Base-by-base conservation (phyloP, 2,888 invertebrate species). In the Physocephala rufipes region DNA sequence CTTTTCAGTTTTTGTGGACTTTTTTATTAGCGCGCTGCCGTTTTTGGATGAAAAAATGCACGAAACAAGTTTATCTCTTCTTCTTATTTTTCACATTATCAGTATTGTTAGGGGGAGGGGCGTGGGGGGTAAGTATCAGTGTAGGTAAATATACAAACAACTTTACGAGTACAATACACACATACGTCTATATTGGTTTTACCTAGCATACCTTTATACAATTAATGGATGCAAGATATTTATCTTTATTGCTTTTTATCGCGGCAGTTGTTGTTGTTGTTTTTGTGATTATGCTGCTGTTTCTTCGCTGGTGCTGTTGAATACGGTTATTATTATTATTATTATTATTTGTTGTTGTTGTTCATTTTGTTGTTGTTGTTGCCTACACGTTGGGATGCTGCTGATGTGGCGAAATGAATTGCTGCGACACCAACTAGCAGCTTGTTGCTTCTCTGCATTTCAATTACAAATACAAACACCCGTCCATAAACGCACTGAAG, bases 351-450 rank as follows among this genome's bases (percentile, higher is more conserved):
- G 51, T 66, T 66, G 30, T 28, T 66, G 66, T 28, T 66, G 66
- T 51, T 66, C 26, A 30, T 16, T 13, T 21, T 64, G 64, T 16
- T 65, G 65, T 24, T 51, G 51, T 19, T 47, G 63, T 47, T 36
- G 4, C 36, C 5, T 36, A 9, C 9, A 4, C 36, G 9, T 36
- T 9, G 36, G 9, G 36, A 36, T 53, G 53, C n/a, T 53, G 59
- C 49, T 61, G 47, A 53, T 58, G 59, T 67, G 67, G 67, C 67
- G 67, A 67, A 67, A 67, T 67, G 67, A n/a, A 58, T 67, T 55
- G 45, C 55, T 36, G 30, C 30, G 59, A 62, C 62, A 21, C 21
- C 36, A 4, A 5, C 51, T 1, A 51, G 51, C 51, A 19, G 19
- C 49, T 16, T 51, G 51, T 55, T 55, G 55, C 19, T 55, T n/a